These are phyloP conservation scores for Diachrysia chrysitis DNA, from an alignment of 2,888 invertebrate species.

Conservation along the genomic window DNA sequence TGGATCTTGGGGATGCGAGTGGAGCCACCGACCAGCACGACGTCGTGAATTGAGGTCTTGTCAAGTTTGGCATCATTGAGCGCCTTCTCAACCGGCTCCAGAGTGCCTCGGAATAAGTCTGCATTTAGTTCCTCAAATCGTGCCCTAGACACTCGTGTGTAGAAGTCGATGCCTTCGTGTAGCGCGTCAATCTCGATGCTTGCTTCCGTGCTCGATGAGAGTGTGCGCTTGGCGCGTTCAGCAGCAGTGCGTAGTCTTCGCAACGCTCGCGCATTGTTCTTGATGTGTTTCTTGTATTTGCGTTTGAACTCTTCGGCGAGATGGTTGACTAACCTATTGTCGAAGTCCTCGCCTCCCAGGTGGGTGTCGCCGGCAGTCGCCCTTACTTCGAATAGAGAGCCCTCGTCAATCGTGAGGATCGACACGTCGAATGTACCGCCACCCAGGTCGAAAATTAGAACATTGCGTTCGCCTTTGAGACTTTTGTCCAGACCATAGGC, in stretches of 20 bases:
- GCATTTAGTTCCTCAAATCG: slow-evolving; percentile 93
- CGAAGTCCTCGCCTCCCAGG: slow-evolving; percentile 93
- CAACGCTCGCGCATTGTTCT: slow-evolving; percentile 91
- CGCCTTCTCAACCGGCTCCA: slow-evolving; percentile 94
- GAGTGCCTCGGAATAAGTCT: slow-evolving; percentile 92
- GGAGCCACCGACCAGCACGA: slow-evolving; percentile 95
- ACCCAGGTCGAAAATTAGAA: slow-evolving; percentile 91
- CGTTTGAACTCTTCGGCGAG: slow-evolving; percentile 92
- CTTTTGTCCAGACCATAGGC: slow-evolving; percentile 93
- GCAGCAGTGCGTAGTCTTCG: slow-evolving; percentile 93
- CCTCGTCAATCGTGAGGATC: slow-evolving; percentile 94
- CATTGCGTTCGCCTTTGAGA: slow-evolving; percentile 90
- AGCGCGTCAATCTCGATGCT: slow-evolving; percentile 93
- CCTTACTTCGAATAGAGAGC: slow-evolving; percentile 93
- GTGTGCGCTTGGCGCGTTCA: slow-evolving; percentile 93
- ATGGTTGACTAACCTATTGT: slow-evolving; percentile 91
- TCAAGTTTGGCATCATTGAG: slow-evolving; percentile 94
- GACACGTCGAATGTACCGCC: slow-evolving; percentile 95
- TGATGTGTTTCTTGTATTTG: slow-evolving; percentile 92
- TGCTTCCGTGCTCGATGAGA: slow-evolving; percentile 94
- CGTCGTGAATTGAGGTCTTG: slow-evolving; percentile 93
- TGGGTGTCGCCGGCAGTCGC: slow-evolving; percentile 96
- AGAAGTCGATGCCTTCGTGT: slow-evolving; percentile 92
- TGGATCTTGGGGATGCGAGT: slow-evolving; percentile 95
- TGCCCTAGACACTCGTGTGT: slow-evolving; percentile 92